Evolutionary conservation across 2,888 invertebrate species (phyloP).

Genomic region (Stenurella melanura): DNA sequence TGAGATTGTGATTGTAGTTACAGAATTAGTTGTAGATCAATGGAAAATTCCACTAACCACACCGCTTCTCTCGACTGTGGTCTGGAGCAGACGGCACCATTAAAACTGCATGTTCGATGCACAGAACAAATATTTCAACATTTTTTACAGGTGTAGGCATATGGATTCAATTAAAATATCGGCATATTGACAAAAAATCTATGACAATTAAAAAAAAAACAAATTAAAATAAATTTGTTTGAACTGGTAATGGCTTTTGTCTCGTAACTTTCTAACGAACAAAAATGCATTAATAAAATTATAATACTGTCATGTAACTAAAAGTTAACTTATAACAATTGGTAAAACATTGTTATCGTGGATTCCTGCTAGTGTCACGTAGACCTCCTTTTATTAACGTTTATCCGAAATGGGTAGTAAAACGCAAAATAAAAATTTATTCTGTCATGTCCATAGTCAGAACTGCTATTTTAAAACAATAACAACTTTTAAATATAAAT

Average conservation of each 20-base stretch:
- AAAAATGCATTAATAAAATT: no score
- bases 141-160: neutral
- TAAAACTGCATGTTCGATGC: neutral
- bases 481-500: no score
- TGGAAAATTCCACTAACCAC: constrained; percentile 36
- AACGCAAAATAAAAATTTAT: neutral
- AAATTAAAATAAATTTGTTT: no score
- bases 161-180: no score
- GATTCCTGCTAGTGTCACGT: neutral
- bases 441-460: no score
- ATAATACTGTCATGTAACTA: no score
- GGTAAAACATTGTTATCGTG: neutral
- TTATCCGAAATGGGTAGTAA: neutral
- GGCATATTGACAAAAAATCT: no score
- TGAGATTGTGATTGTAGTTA: constrained; percentile 27
- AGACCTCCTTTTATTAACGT: neutral
- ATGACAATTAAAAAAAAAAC: no score
- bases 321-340: neutral
- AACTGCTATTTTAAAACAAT: no score
- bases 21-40: constrained; percentile 26
- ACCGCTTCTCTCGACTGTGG: constrained; percentile 5
- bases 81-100: neutral
- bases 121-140: neutral
- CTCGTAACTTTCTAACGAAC: no score
- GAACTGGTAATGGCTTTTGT: no score